A percentile compares a stretch with the other conserved stretches of the same genome.
phyloP scores from a whole-genome alignment of 2,113 vertebrate species.

The Microcebus murinus region DNA sequence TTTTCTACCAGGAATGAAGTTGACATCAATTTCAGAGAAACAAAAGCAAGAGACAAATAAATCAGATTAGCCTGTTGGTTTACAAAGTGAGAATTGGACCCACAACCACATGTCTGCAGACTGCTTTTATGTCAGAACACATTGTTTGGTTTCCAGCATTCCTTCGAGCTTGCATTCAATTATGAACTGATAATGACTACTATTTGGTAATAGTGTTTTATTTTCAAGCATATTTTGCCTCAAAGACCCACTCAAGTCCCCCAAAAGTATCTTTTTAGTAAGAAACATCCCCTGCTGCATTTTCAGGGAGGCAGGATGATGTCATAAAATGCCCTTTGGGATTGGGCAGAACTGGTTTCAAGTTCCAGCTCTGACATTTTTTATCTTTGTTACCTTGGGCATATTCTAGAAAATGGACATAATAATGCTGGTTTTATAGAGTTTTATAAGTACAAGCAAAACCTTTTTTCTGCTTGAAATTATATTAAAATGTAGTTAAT shows the following conservation, averaged over 20 bases:
- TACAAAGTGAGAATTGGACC: conserved; percentile 40
- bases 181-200: not conserved
- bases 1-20: conserved; percentile 46
- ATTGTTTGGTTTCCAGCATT: not conserved
- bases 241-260: not conserved
- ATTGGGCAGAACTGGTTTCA: not conserved
- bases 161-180: conserved; percentile 39
- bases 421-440: not conserved
- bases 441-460: not conserved
- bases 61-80: not conserved
- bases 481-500: not conserved
- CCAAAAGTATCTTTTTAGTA: not conserved
- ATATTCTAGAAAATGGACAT: not conserved
- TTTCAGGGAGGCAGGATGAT: not conserved
- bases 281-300: not conserved
- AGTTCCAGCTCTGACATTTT: not conserved
- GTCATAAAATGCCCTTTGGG: not conserved
- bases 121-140: not conserved
- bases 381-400: not conserved
- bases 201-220: not conserved
- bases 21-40: conserved; percentile 59
- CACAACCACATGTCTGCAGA: not conserved
- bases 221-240: conserved; percentile 48
- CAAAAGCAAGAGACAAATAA: conserved; percentile 23
- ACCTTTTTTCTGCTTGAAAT: not conserved